Evolutionary conservation across 2,797 vertebrate species (phyloP).

Genomic region (Clarias platycephalus): DNA sequence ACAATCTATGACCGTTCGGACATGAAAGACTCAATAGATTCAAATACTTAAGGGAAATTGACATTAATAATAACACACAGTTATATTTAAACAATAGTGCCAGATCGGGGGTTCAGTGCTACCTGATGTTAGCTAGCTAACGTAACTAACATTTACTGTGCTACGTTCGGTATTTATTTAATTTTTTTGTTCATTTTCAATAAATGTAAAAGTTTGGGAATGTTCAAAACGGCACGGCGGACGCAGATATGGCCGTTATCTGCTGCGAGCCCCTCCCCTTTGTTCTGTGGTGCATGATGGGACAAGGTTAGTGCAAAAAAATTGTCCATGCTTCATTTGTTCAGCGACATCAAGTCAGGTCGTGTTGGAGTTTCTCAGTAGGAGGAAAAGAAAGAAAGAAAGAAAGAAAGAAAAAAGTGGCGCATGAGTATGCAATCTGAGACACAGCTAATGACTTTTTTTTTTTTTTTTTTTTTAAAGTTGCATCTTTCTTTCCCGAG

Average conservation of each 20-base stretch:
- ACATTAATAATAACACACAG: constrained; percentile 24
- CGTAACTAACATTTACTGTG: constrained; percentile 31
- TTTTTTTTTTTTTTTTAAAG: constrained; percentile 41
- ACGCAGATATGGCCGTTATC: background rate
- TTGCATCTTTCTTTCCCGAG: constrained; percentile 48
- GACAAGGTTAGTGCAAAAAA: constrained; percentile 31
- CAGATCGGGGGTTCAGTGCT: constrained; percentile 32
- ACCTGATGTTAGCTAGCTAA: constrained; percentile 20
- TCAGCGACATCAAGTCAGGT: background rate
- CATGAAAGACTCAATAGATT: background rate
- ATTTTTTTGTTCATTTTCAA: no score
- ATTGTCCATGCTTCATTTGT: constrained; percentile 14
- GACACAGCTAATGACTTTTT: constrained; percentile 35
- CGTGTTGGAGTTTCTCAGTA: background rate
- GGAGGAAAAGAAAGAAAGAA: no score
- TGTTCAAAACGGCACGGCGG: constrained; percentile 14
- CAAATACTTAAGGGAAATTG: constrained; percentile 11
- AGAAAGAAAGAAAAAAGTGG: background rate
- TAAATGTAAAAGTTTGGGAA: constrained; percentile 12
- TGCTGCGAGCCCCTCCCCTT: background rate
- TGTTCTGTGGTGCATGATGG: constrained; percentile 17
- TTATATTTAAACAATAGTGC: constrained; percentile 31
- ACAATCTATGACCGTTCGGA: background rate
- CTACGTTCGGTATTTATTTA: background rate
- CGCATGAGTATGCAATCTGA: constrained; percentile 3